Evolutionary conservation across 2,113 vertebrate species (phyloP).

Genomic region (Oophaga pumilio): DNA sequence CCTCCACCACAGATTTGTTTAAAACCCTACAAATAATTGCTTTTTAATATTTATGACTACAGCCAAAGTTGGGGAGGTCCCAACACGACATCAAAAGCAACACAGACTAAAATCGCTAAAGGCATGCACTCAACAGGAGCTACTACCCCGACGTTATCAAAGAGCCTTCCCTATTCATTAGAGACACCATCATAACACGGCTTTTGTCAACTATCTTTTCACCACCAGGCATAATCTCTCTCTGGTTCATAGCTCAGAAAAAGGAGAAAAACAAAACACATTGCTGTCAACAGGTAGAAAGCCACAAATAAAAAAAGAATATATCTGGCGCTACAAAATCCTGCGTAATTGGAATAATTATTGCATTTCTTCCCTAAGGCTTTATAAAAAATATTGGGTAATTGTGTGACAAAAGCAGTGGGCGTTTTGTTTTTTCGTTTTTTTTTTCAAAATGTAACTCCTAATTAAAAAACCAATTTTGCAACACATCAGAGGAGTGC

Average conservation of each 20-base stretch:
- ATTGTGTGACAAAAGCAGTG: conserved; percentile 30
- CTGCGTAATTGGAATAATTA: conserved; percentile 51
- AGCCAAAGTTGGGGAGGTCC: conserved; percentile 29
- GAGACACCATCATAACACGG: conserved; percentile 27
- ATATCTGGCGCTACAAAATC: conserved; percentile 45
- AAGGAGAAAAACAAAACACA: not conserved
- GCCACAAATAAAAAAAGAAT: conserved; percentile 32
- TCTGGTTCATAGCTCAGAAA: conserved; percentile 18
- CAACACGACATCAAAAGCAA: conserved; percentile 48
- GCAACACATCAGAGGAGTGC: not conserved
- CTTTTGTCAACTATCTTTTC: conserved; percentile 45
- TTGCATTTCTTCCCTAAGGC: conserved; percentile 24
- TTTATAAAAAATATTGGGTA: conserved; percentile 41
- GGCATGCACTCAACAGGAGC: conserved; percentile 41
- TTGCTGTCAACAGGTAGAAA: conserved; percentile 47
- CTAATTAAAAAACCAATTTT: not conserved
- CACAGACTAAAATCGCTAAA: conserved; percentile 30
- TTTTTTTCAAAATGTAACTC: not conserved
- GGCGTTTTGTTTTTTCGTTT: not conserved
- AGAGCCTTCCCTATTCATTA: conserved; percentile 46
- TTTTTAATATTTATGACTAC: conserved; percentile 52
- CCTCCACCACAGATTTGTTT: conserved; percentile 42
- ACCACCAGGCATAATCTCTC: conserved; percentile 29
- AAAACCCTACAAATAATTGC: conserved; percentile 55
- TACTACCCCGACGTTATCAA: conserved; percentile 43